These are phyloP conservation scores for Deroplatys truncata DNA, from an alignment of 2,888 invertebrate species.

Conservation along the genomic window DNA sequence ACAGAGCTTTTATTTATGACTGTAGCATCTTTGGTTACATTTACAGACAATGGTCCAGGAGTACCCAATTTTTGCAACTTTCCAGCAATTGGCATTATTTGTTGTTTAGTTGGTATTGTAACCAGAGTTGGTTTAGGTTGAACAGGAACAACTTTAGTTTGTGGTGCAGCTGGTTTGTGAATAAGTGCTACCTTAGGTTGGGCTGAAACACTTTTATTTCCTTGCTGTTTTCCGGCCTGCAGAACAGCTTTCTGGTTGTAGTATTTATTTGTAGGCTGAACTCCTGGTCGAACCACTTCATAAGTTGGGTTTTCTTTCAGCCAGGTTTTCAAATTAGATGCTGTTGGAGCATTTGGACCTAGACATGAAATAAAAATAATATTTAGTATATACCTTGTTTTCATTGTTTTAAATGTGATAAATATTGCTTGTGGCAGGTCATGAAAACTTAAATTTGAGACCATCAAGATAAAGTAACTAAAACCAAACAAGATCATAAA, in stretches of 20 bases:
- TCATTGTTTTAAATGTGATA: background rate
- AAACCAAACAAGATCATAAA: too few relatives aligned
- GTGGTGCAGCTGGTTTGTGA: background rate
- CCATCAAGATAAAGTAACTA: too few relatives aligned
- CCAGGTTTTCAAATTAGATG: slow-evolving; percentile 76
- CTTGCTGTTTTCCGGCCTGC: background rate
- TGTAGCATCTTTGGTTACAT: background rate
- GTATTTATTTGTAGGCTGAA: slow-evolving; percentile 3
- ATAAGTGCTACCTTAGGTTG: background rate
- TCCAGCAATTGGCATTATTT: background rate
- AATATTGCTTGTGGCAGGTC: too few relatives aligned
- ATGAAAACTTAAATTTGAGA: too few relatives aligned
- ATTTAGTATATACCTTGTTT: background rate
- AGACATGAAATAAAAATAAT: slow-evolving; percentile 38
- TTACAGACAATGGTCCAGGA: background rate
- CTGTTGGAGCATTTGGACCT: slow-evolving; percentile 79
- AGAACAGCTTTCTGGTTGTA: background rate
- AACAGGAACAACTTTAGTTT: background rate
- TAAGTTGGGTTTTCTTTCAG: slow-evolving; percentile 82
- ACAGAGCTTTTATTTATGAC: background rate
- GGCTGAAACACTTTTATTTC: background rate
- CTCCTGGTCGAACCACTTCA: slow-evolving; percentile 61
- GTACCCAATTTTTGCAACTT: background rate
- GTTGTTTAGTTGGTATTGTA: background rate
- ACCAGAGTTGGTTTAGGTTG: background rate